Evolutionary conservation across 2,888 invertebrate genomes (phyloP).

Genomic region (Conomelus anceps): DNA sequence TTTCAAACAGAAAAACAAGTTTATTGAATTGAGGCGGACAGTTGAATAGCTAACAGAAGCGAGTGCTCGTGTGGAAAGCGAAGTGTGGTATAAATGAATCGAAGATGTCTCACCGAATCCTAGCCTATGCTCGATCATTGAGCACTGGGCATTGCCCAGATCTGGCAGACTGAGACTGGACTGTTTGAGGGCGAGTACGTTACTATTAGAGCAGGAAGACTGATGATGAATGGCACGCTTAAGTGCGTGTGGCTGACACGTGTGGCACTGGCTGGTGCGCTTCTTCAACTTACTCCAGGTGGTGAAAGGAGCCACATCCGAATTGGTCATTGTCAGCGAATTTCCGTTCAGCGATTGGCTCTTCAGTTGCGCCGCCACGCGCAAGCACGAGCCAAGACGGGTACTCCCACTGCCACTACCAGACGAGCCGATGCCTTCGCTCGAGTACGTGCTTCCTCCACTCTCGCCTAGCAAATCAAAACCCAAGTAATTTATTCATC

Average conservation of each 20-base stretch:
- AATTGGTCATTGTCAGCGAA: slow-evolving; percentile 61
- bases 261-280: slow-evolving; percentile 52
- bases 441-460: slow-evolving; percentile 26
- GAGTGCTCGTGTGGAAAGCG: too few species aligned
- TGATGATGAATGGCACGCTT: background rate
- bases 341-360: background rate
- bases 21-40: too few species aligned
- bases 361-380: slow-evolving; percentile 8
- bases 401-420: slow-evolving; percentile 31
- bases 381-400: background rate
- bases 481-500: background rate
- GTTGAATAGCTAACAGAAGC: background rate
- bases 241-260: too few species aligned
- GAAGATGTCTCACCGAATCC: background rate
- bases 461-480: slow-evolving; percentile 30
- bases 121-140: background rate
- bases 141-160: slow-evolving; percentile 18
- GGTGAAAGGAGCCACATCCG: slow-evolving; percentile 73
- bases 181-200: slow-evolving; percentile 15
- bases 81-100: too few species aligned
- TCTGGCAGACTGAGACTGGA: slow-evolving; percentile 36
- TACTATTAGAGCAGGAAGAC: slow-evolving; percentile 13
- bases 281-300: slow-evolving; percentile 83
- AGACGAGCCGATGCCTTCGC: background rate
- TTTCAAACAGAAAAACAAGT: too few species aligned